phyloP scores from a whole-genome alignment of 2,797 vertebrate species.

The Pseudochirops cupreus region DNA sequence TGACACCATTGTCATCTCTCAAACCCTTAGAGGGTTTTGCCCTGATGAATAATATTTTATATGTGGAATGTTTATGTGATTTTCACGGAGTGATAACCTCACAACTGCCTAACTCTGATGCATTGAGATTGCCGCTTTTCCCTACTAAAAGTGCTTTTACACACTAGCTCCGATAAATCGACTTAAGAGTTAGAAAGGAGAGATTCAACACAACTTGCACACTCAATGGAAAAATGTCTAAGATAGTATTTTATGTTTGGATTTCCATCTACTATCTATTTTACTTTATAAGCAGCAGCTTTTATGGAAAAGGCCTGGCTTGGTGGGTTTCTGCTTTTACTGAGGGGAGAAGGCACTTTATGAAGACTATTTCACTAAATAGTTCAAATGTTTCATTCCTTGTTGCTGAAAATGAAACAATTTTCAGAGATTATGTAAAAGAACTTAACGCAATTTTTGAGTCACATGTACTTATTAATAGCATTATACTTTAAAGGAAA shows the following conservation, averaged over 20 bases:
- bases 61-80: slow-evolving; percentile 90
- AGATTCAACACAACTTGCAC: slow-evolving; percentile 84
- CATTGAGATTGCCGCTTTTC: slow-evolving; percentile 86
- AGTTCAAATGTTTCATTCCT: slow-evolving; percentile 58
- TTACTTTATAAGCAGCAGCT: slow-evolving; percentile 75
- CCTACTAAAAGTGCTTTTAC: slow-evolving; percentile 88
- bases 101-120: slow-evolving; percentile 86
- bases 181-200: slow-evolving; percentile 87
- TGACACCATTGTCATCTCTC: slow-evolving; percentile 88
- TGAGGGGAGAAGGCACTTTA: slow-evolving; percentile 44
- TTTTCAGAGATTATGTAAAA: slow-evolving; percentile 68
- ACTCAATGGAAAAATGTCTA: slow-evolving; percentile 77
- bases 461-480: slow-evolving; percentile 71
- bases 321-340: slow-evolving; percentile 55
- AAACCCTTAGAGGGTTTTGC: slow-evolving; percentile 86
- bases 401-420: slow-evolving; percentile 51
- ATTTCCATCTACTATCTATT: slow-evolving; percentile 71
- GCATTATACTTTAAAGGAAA: slow-evolving; percentile 44
- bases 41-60: slow-evolving; percentile 92
- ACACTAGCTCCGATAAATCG: slow-evolving; percentile 87
- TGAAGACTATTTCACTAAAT: slow-evolving; percentile 56
- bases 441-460: slow-evolving; percentile 69
- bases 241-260: slow-evolving; percentile 82
- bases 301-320: slow-evolving; percentile 75
- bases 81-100: slow-evolving; percentile 87